phyloP scores from a whole-genome alignment of 2,797 vertebrate species.

The Lerista edwardsae region DNA sequence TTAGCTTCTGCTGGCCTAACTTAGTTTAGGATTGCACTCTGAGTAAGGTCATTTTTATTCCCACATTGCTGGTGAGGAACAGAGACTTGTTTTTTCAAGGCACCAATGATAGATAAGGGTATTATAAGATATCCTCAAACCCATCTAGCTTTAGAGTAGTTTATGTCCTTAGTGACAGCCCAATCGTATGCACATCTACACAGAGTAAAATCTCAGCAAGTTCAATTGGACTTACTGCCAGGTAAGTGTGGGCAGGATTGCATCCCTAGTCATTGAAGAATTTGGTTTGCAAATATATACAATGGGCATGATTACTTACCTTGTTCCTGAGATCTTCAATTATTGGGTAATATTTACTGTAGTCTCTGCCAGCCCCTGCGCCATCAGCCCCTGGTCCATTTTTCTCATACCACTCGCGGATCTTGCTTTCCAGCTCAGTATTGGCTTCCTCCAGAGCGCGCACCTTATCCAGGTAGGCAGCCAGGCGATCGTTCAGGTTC shows the following conservation, averaged over 20 bases:
- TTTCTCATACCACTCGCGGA: conserved; percentile 85
- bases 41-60: not conserved
- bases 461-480: conserved; percentile 92
- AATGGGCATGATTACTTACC: conserved; percentile 72
- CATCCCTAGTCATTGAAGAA: not conserved
- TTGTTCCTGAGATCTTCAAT: conserved; percentile 90
- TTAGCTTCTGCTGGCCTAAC: too few relatives aligned
- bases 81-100: too few relatives aligned
- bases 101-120: accelerated
- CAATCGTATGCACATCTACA: too few relatives aligned
- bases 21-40: too few relatives aligned
- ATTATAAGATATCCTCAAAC: not conserved
- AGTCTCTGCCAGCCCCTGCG: conserved; percentile 73
- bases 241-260: too few relatives aligned
- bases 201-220: too few relatives aligned
- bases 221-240: too few relatives aligned
- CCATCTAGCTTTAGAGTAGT: not conserved
- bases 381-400: conserved; percentile 75
- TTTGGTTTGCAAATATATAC: not conserved
- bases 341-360: conserved; percentile 78
- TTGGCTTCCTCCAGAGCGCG: conserved; percentile 87
- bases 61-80: not conserved
- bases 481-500: conserved; percentile 95
- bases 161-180: not conserved
- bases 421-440: conserved; percentile 84